Percentiles rank a stretch among this genome's conserved stretches.
Conservation (phyloP, 2,888 invertebrate species). For the Augochlorella aurata region DNA sequence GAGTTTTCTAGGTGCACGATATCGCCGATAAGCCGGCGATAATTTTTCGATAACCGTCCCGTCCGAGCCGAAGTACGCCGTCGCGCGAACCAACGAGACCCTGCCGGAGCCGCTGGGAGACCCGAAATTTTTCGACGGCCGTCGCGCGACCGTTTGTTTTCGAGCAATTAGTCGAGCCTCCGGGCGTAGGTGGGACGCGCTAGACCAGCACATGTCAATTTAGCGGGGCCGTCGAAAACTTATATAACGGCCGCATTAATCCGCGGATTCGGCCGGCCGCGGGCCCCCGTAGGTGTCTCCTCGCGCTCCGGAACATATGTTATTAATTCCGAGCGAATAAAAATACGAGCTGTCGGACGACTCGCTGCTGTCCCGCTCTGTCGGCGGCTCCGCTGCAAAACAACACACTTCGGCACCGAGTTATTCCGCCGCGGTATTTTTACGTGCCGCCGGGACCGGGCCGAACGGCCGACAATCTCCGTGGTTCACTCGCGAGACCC, state of each 20-base stretch:
- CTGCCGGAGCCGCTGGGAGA: too few relatives aligned
- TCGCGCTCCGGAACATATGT: conserved; percentile 30
- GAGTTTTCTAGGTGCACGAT: conserved; percentile 10
- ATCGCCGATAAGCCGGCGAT: conserved; percentile 6
- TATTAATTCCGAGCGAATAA: conserved; percentile 46
- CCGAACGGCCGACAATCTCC: neutral
- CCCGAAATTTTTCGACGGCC: neutral
- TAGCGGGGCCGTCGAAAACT: conserved; percentile 33
- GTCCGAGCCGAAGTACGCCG: neutral
- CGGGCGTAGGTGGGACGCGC: conserved; percentile 32
- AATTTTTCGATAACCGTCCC: conserved; percentile 5
- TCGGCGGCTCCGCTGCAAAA: conserved; percentile 8
- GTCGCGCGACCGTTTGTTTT: neutral
- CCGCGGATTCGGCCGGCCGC: conserved; percentile 20
- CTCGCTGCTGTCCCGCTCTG: neutral
- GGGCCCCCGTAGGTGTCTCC: conserved; percentile 15
- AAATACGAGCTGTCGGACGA: conserved; percentile 24
- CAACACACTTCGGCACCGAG: conserved; percentile 12
- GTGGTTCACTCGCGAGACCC: conserved; percentile 14
- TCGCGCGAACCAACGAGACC: neutral
- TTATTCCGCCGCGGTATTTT: conserved; percentile 40
- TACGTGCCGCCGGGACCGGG: conserved; percentile 24
- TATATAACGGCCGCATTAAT: conserved; percentile 45
- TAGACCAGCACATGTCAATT: conserved; percentile 61
- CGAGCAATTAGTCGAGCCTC: neutral